Evolutionary conservation across 1,140 invertebrate species (phyloP), one percentile per base, ranked within the genome.

Genomic region (Psilanteris sp.): DNA sequence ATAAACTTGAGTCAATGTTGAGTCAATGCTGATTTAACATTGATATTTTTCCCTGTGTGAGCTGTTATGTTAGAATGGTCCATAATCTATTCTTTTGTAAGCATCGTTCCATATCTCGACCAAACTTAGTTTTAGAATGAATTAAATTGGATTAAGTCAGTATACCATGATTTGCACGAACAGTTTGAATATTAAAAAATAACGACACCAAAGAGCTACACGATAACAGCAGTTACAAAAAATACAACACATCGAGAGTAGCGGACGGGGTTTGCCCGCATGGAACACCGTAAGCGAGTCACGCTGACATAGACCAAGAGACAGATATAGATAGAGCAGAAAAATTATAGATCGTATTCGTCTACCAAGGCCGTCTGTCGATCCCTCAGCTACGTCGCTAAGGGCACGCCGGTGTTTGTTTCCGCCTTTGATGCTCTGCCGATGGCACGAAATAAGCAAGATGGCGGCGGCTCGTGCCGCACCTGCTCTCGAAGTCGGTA

Each of bases 401-500:
- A 87, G 87, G 78, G 86, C 84, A 77, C 86, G 83, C 68, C 85
- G 86, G 61, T 89, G 87, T 78, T 84, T 86, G 78, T 83, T 85
- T 52, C 78, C 79, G 57, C 79, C 81, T 73, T 84, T 86, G 73
- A 80, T 83, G 48, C 91, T 90, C 87, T 90, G 89, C 81, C 93
- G 91, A 89, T 94, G 93, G 90, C 93, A 94, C 90, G 94, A 95
- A 90, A 95, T 94, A 90, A 95, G 93, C 93, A 95, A 94, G 92
- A 95, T 94, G 92, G 94, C 94, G 87, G 94, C 94, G 89, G 93
- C 91, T 87, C 94, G 92, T 88, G 94, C 94, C 91, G 94, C 94
- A 94, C 94, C 94, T 95, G 93, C 93, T 89, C 94, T 91, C 78
- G 93, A 94, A 71, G 93, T 91, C 75, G 93, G 92, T 78, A 93